A percentile compares a stretch with the other conserved stretches of the same genome.
These are phyloP conservation scores for Anthoptus insignis DNA, from an alignment of 2,888 invertebrate species.

Conservation along the genomic window DNA sequence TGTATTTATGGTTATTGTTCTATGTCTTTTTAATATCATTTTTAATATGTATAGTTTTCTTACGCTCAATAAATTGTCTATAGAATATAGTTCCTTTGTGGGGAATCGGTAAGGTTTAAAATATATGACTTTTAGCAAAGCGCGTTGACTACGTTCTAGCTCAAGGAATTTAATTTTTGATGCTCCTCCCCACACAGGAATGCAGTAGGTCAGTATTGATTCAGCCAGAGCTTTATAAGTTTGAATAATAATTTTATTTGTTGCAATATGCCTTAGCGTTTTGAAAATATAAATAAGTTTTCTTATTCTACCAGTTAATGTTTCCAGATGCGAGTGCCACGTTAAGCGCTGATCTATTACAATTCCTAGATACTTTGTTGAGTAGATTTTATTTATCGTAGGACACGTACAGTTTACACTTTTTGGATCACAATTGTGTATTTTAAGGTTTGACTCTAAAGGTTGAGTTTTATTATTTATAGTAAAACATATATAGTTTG, in stretches of 20 bases:
- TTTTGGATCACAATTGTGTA: slow-evolving; percentile 1
- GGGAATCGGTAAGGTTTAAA: background rate
- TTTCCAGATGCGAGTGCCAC: background rate
- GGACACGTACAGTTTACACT: background rate
- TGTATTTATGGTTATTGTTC: background rate
- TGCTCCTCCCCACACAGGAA: background rate
- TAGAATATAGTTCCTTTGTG: background rate
- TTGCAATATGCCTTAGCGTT: background rate
- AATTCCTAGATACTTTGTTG: background rate
- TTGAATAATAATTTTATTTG: background rate
- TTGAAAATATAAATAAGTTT: background rate
- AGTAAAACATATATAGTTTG: slow-evolving; percentile 8
- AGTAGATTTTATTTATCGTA: background rate
- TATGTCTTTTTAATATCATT: background rate
- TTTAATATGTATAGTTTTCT: background rate
- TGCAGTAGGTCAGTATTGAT: background rate
- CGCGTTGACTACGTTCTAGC: background rate
- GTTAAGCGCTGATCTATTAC: background rate
- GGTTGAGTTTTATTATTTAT: background rate
- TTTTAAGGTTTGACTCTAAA: background rate
- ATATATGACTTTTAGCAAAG: background rate
- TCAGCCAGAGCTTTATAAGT: background rate
- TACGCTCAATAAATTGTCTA: background rate
- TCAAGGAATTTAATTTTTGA: background rate
- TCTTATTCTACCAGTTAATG: background rate